Base-by-base conservation (phyloP, 2,113 vertebrate species). In the Clinocottus analis region DNA sequence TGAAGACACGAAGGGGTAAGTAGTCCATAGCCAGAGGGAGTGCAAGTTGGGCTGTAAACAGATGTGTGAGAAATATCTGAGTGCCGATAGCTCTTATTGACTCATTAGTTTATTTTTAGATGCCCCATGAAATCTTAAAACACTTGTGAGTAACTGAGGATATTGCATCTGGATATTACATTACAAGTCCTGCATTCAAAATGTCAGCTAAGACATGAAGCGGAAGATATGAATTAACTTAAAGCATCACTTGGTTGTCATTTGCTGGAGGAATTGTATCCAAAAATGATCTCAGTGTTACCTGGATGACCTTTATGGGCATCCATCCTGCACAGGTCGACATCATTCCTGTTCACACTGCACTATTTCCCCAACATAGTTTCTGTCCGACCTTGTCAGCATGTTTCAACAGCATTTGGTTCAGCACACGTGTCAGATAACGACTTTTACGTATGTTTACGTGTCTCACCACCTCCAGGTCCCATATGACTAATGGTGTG, bases 61-160 rank as follows among this genome's bases (percentile, higher is more conserved):
- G 86, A 86, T 89, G 87, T 79, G 73, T 72, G 41, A 45, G 51
- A 83, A 82, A 71, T 75, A 79, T 83, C 64, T 68, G 41, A 74
- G 23, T 55, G 35, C 31, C 29, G 27, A 25, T 23, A 47, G 12
- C 58, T 66, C 45, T 76, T 47, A 80, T 75, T 86, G 84, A 87
- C 87, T 86, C 82, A 77, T 86, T 64, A 27, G 12, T 70, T 73
- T 82, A 55, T 73, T 84, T 81, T 60, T 69, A 56, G 67, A 83
- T 70, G 79, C 43, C 47, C 47, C 45, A n/a, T 73, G 49, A 75
- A 85, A 85, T 74, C 64, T 47, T 9, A 55, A 66, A 76, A 82
- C n/a, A 80, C 55, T 51, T 31, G 17, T 8, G 29, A 55, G 49
- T 69, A 77, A 73, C 73, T 41, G 8, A 73, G 37, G 13, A 69